A percentile compares a stretch with the other conserved stretches of the same genome.
Conservation (phyloP, 2,888 invertebrate species). For the Caenorhabditis drosophilae region DNA sequence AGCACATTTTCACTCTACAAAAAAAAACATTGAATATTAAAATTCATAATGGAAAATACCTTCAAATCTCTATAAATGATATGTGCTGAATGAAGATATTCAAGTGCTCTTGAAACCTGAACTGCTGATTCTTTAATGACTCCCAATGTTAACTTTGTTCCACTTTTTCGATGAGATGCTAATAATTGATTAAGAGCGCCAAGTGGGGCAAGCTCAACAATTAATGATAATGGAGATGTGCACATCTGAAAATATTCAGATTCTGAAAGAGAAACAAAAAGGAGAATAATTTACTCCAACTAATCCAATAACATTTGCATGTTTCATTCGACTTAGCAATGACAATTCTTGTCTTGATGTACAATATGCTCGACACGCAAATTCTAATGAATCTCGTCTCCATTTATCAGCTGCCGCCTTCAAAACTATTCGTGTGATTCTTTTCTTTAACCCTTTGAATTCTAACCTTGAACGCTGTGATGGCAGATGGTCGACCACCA, state of each 20-base stretch:
- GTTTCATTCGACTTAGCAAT: slow-evolving; percentile 83
- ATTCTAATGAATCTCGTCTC: slow-evolving; percentile 89
- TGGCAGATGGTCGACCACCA: slow-evolving; percentile 77
- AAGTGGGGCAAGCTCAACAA: slow-evolving; percentile 87
- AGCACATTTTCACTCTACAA: slow-evolving; percentile 86
- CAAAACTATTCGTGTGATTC: no score
- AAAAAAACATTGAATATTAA: slow-evolving; percentile 2
- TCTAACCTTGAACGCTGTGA: slow-evolving; percentile 78
- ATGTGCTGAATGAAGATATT: slow-evolving; percentile 88
- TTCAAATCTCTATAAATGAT: slow-evolving; percentile 84
- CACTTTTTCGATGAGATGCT: slow-evolving; percentile 84
- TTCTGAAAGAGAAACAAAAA: background rate
- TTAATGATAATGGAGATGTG: slow-evolving; percentile 84
- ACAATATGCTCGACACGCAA: slow-evolving; percentile 93
- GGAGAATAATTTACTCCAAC: slow-evolving; percentile 70
- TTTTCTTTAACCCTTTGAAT: no score
- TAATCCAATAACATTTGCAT: slow-evolving; percentile 89
- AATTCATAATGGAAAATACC: slow-evolving; percentile 47
- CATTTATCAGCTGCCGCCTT: slow-evolving; percentile 84
- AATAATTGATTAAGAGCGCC: slow-evolving; percentile 86
- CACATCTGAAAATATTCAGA: slow-evolving; percentile 76
- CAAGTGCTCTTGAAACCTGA: slow-evolving; percentile 90
- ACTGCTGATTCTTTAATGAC: slow-evolving; percentile 84
- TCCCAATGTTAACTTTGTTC: slow-evolving; percentile 81
- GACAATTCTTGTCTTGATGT: slow-evolving; percentile 84